These are phyloP conservation scores for Hepsetus odoe DNA, from an alignment of 2,113 vertebrate species.

Conservation along the genomic window DNA sequence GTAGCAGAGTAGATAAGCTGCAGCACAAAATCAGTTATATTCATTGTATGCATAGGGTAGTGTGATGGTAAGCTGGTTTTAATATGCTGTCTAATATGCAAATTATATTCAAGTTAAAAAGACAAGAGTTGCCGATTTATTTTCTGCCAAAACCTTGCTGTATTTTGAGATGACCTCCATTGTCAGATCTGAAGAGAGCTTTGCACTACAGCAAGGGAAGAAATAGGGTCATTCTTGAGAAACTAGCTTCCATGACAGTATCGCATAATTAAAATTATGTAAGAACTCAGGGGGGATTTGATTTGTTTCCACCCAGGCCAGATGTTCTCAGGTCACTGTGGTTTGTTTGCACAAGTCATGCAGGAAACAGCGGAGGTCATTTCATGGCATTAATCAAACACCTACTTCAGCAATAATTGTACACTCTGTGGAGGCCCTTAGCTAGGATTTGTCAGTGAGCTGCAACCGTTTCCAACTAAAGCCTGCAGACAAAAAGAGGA, in stretches of 20 bases:
- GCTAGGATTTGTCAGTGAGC: slow-evolving; percentile 36
- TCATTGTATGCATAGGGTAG: neutral
- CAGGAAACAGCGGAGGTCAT: slow-evolving; percentile 1
- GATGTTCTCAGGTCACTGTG: slow-evolving; percentile 26
- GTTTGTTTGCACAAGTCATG: slow-evolving; percentile 22
- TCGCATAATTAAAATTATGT: slow-evolving; percentile 36
- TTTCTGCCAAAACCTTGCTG: neutral
- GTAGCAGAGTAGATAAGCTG: slow-evolving; percentile 26
- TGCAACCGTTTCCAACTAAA: slow-evolving; percentile 31
- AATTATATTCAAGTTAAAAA: neutral
- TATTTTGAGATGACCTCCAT: too few relatives aligned
- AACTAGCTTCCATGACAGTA: slow-evolving; percentile 6
- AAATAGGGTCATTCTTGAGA: neutral
- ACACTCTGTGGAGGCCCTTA: slow-evolving; percentile 5
- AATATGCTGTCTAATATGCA: neutral
- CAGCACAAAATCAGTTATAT: neutral
- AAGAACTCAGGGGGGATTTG: slow-evolving; percentile 19
- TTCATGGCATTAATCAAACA: slow-evolving; percentile 36
- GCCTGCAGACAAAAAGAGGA: slow-evolving; percentile 18
- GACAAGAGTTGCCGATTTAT: neutral
- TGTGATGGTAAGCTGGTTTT: neutral
- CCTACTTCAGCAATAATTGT: slow-evolving; percentile 16
- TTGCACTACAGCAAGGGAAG: neutral
- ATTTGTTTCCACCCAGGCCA: slow-evolving; percentile 20
- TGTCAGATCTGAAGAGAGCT: neutral